Evolutionary conservation across 2,888 invertebrate species (phyloP).

Genomic region (Nowickia ferox): DNA sequence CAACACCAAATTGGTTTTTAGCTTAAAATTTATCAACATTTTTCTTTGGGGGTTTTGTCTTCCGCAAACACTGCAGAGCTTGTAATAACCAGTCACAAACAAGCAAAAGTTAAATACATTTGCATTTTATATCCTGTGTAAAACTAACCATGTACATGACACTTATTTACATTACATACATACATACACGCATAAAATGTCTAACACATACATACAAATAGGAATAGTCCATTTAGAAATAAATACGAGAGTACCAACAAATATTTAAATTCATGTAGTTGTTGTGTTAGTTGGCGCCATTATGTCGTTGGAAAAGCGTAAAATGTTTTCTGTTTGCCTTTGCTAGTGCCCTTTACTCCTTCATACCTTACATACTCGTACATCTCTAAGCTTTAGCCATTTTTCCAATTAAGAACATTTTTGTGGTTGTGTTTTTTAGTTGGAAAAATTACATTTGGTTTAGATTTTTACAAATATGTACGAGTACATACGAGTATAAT

Average conservation of each 20-base stretch:
- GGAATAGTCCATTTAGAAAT: background rate
- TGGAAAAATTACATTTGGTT: conserved; percentile 30
- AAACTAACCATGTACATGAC: conserved; percentile 40
- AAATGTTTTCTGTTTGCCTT: conserved; percentile 39
- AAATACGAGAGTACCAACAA: conserved; percentile 7
- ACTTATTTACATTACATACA: conserved; percentile 31
- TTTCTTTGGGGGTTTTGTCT: background rate
- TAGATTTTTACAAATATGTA: background rate
- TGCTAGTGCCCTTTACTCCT: background rate
- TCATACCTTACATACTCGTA: background rate
- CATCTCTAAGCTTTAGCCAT: conserved; percentile 18
- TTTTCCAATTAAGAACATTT: conserved; percentile 38
- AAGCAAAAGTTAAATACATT: conserved; percentile 63
- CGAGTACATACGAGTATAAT: background rate
- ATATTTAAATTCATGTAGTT: conserved; percentile 20
- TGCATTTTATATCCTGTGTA: conserved; percentile 46
- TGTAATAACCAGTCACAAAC: conserved; percentile 31
- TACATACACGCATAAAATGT: background rate
- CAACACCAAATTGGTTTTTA: background rate
- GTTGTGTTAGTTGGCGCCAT: conserved; percentile 56
- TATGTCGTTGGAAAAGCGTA: conserved; percentile 40
- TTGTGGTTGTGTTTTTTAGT: conserved; percentile 36
- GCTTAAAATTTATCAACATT: background rate
- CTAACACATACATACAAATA: background rate
- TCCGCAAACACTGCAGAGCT: background rate